Conservation (phyloP, 2,797 vertebrate species). For the Gorsachius magnificus region DNA sequence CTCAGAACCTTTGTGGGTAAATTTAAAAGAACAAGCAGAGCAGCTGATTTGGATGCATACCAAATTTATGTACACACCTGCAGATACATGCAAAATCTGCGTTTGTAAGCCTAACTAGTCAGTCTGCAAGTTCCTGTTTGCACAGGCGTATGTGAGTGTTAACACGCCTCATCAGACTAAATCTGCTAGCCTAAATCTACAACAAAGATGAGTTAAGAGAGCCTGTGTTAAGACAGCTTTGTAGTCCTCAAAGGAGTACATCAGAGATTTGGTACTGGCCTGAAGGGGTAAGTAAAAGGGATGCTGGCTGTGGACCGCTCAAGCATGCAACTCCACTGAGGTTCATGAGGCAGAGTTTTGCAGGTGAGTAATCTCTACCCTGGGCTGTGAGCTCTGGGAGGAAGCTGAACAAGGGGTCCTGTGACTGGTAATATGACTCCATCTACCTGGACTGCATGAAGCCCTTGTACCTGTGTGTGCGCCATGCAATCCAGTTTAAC, state of each 20-base stretch:
- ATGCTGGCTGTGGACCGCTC: fast-evolving
- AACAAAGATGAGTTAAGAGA: background rate
- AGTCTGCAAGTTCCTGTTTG: background rate
- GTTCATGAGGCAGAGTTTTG: background rate
- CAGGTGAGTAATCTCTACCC: background rate
- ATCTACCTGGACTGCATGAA: fast-evolving
- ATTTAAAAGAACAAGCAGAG: background rate
- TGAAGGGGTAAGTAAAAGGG: background rate
- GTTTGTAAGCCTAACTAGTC: background rate
- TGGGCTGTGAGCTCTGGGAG: fast-evolving
- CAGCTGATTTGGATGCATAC: background rate
- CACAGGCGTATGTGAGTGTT: background rate
- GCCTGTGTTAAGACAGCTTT: background rate
- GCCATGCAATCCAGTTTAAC: background rate
- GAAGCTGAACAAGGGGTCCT: background rate
- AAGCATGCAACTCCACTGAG: background rate
- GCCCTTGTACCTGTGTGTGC: background rate
- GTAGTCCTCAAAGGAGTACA: background rate
- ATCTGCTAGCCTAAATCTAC: background rate
- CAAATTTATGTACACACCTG: background rate
- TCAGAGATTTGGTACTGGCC: background rate
- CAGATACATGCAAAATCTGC: background rate
- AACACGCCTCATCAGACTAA: background rate
- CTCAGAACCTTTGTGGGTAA: background rate
- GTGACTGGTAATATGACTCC: background rate